Evolutionary conservation across 92 coral and sea anemone genomes (phyloP).

Genomic region (Ricordea florida): DNA sequence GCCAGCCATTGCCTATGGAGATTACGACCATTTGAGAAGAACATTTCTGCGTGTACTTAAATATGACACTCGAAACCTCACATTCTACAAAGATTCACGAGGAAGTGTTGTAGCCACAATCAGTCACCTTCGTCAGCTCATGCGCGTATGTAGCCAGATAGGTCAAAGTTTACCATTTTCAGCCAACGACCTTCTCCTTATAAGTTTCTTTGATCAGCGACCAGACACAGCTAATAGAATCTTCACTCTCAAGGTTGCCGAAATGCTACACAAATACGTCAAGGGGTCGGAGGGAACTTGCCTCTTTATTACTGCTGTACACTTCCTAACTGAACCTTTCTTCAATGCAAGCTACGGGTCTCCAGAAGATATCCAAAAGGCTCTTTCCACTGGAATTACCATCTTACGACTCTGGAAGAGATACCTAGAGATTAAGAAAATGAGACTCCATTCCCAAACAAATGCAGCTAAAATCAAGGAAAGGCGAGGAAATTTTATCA

Average conservation of each 20-base stretch:
- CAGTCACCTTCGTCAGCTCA: not conserved
- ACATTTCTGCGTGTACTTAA: not conserved
- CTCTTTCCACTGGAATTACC: slow-evolving; percentile 32
- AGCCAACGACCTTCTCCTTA: not conserved
- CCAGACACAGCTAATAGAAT: slow-evolving; percentile 3
- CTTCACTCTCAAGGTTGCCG: not conserved
- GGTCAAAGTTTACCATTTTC: not conserved
- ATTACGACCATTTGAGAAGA: slow-evolving; percentile 24
- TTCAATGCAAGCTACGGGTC: not conserved
- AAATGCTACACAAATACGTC: not conserved
- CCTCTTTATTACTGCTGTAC: not conserved
- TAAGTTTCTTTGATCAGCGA: slow-evolving; percentile 12
- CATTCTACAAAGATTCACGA: not conserved
- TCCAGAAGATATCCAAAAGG: slow-evolving; percentile 21
- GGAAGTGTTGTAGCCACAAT: not conserved
- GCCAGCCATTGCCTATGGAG: slow-evolving; percentile 30
- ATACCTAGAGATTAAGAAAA: not conserved
- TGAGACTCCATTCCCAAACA: slow-evolving; percentile 6
- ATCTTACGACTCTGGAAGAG: slow-evolving; percentile 35
- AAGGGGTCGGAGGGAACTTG: slow-evolving; percentile 7
- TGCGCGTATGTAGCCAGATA: not conserved
- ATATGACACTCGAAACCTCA: not conserved
- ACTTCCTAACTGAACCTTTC: not conserved
- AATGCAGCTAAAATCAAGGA: slow-evolving; percentile 8
- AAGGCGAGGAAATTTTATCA: slow-evolving; percentile 25